Percentiles rank a stretch among this genome's conserved stretches.
Evolutionary conservation across 2,113 vertebrate genomes (phyloP).

Genomic region (Pluvialis apricaria): DNA sequence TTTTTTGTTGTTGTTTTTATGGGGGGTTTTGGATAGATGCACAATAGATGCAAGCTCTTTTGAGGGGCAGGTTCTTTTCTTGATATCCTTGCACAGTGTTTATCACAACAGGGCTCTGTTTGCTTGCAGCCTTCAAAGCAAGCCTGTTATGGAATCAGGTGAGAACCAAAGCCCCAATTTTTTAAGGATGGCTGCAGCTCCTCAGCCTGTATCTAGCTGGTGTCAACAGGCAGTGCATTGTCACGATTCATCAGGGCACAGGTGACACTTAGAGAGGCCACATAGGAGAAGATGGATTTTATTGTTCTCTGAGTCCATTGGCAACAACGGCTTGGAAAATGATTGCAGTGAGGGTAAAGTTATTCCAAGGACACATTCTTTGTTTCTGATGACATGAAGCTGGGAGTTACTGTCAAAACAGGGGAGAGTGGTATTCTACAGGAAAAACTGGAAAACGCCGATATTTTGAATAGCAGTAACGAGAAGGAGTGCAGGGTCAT

Average conservation of each 20-base stretch:
- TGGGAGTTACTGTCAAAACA: not conserved
- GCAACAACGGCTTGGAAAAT: not conserved
- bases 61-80: conserved; percentile 16
- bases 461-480: not conserved
- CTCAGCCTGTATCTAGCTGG: not conserved
- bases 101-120: not conserved
- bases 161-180: not conserved
- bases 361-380: not conserved
- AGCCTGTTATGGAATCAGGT: not conserved
- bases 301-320: not conserved
- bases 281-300: not conserved
- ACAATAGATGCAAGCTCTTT: conserved; percentile 13
- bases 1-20: not conserved
- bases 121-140: not conserved
- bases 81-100: not conserved
- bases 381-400: not conserved
- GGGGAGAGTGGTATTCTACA: not conserved
- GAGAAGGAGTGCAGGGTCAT: not conserved
- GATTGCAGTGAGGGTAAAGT: not conserved
- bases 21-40: not conserved
- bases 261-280: not conserved
- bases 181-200: not conserved
- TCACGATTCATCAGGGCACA: not conserved
- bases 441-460: not conserved
- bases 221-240: not conserved